Evolutionary conservation across 1,140 invertebrate species (phyloP).

Genomic region (Drosophila leontia): DNA sequence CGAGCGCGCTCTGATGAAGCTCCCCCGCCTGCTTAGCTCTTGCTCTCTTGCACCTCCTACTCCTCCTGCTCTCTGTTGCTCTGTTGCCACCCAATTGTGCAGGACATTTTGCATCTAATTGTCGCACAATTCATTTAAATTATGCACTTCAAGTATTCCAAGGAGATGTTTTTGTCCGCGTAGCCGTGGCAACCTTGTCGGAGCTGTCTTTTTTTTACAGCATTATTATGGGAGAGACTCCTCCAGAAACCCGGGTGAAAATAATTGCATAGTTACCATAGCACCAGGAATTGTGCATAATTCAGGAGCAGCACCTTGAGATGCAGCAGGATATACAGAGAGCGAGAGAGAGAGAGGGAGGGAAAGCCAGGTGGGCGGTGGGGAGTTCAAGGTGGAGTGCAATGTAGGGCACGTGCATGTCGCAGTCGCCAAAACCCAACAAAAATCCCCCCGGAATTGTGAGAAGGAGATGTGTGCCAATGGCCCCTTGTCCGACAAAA

Average conservation of each 20-base stretch:
- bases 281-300: slow-evolving; percentile 51
- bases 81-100: slow-evolving; percentile 31
- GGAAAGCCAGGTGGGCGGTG: not conserved
- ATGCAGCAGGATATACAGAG: slow-evolving; percentile 13
- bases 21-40: slow-evolving; percentile 18
- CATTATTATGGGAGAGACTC: slow-evolving; percentile 35
- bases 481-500: slow-evolving; percentile 40
- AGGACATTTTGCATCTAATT: slow-evolving; percentile 60
- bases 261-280: slow-evolving; percentile 77
- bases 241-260: slow-evolving; percentile 32
- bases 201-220: slow-evolving; percentile 21
- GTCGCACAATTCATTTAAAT: slow-evolving; percentile 69
- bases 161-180: slow-evolving; percentile 47
- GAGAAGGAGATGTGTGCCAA: slow-evolving; percentile 41
- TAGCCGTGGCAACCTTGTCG: slow-evolving; percentile 26
- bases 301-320: slow-evolving; percentile 50
- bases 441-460: slow-evolving; percentile 15
- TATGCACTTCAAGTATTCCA: slow-evolving; percentile 56
- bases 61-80: not conserved
- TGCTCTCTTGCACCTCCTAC: too few species aligned
- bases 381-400: not conserved
- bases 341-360: slow-evolving; percentile 2
- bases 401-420: slow-evolving; percentile 58
- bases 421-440: slow-evolving; percentile 31
- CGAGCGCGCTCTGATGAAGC: not conserved